Percentiles rank a stretch among this genome's conserved stretches.
These are phyloP conservation scores for Eulacestoma nigropectus DNA, from an alignment of 2,113 vertebrate species.

Conservation along the genomic window DNA sequence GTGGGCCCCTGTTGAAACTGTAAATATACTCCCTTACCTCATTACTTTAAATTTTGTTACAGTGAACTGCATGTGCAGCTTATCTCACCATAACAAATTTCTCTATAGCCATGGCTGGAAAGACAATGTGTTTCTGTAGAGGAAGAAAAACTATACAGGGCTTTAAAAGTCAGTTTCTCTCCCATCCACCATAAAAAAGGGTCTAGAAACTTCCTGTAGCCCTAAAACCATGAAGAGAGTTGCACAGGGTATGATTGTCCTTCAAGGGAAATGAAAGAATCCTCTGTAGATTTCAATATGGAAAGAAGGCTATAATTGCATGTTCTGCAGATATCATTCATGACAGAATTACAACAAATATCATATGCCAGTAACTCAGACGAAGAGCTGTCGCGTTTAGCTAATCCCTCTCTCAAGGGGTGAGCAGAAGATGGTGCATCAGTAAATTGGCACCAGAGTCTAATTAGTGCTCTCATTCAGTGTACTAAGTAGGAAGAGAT, in stretches of 20 bases:
- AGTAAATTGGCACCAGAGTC: constrained; percentile 49
- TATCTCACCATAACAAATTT: constrained; percentile 41
- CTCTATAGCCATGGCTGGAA: constrained; percentile 36
- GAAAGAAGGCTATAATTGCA: constrained; percentile 25
- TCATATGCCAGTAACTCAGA: constrained; percentile 28
- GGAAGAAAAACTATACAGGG: constrained; percentile 24
- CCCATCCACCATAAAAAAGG: neutral
- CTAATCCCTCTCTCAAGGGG: constrained; percentile 47
- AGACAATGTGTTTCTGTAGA: constrained; percentile 25
- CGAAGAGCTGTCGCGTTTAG: neutral
- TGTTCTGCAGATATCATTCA: constrained; percentile 22
- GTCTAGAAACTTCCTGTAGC: neutral
- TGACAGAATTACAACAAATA: constrained; percentile 56
- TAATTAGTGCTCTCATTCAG: constrained; percentile 41
- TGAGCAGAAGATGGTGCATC: constrained; percentile 45
- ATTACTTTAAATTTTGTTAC: constrained; percentile 32
- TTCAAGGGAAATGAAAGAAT: constrained; percentile 21
- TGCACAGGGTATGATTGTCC: neutral
- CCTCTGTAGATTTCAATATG: neutral
- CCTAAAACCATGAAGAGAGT: neutral
- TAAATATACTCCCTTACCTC: constrained; percentile 27
- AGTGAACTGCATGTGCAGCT: constrained; percentile 3
- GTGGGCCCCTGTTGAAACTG: neutral
- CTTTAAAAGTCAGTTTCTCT: constrained; percentile 23
- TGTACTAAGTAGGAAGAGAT: constrained; percentile 21